Conservation (phyloP, 2,113 vertebrate species). For the Enhydra lutris region DNA sequence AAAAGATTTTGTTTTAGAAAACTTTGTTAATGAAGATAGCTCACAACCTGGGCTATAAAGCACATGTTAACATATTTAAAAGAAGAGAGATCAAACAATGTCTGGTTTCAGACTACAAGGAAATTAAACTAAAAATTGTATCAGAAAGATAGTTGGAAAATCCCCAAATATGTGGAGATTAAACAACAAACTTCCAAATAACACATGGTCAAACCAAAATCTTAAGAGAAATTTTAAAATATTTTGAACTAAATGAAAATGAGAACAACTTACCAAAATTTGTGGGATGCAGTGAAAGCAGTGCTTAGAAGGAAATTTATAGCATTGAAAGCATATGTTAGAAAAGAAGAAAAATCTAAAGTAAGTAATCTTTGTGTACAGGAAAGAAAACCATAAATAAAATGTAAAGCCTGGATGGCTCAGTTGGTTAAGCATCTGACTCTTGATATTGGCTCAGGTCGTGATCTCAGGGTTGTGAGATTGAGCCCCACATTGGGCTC, state of each 20-base stretch:
- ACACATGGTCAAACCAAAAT: not conserved
- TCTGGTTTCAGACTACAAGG: not conserved
- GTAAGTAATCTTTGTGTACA: not conserved
- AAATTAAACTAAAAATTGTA: not conserved
- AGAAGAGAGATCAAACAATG: not conserved
- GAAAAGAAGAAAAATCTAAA: not conserved
- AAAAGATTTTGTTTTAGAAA: not conserved
- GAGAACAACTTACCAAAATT: not conserved
- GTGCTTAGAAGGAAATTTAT: not conserved
- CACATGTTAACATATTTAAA: not conserved
- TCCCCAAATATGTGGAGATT: not conserved
- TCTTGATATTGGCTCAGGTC: not conserved
- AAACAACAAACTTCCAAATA: not conserved
- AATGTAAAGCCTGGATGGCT: not conserved
- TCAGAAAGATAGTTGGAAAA: not conserved
- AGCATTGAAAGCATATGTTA: not conserved
- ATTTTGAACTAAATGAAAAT: not conserved
- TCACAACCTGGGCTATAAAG: not conserved
- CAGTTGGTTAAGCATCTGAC: not conserved
- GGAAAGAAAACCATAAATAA: not conserved
- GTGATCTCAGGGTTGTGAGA: not conserved
- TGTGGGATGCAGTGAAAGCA: not conserved
- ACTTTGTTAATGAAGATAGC: not conserved
- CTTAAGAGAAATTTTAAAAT: not conserved
- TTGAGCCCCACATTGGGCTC: not conserved